Evolutionary conservation across 2,797 vertebrate genomes (phyloP).

Genomic region (Lerista edwardsae): DNA sequence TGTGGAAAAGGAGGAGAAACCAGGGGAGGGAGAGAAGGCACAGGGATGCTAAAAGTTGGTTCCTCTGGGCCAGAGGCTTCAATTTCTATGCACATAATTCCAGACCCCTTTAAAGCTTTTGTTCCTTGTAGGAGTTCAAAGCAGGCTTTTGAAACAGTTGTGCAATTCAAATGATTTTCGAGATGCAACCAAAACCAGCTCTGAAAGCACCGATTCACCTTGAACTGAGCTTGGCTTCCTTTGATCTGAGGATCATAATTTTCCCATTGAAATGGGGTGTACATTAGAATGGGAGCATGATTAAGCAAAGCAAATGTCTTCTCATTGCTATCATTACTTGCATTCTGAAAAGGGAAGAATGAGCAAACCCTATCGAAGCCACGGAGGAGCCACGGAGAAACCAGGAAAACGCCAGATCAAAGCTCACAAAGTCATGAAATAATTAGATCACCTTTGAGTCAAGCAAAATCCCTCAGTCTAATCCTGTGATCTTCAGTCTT

Average conservation of each 20-base stretch:
- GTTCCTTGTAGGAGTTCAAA: slow-evolving; percentile 22
- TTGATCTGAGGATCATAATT: neutral
- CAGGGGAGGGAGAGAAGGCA: neutral
- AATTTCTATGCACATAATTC: slow-evolving; percentile 17
- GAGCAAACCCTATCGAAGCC: neutral
- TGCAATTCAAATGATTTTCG: neutral
- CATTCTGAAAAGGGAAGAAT: neutral
- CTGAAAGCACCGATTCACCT: neutral
- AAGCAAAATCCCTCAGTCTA: neutral
- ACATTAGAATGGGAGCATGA: neutral
- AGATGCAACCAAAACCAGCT: neutral
- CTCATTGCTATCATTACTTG: neutral
- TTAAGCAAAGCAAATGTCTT: neutral
- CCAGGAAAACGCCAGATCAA: neutral
- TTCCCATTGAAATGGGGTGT: neutral
- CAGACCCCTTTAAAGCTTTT: neutral
- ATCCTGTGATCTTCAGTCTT: neutral
- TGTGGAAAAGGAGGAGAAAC: neutral
- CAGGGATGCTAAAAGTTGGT: neutral
- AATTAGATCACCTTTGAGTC: neutral
- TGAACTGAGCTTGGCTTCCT: neutral
- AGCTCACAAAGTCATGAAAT: neutral
- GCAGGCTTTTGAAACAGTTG: slow-evolving; percentile 4
- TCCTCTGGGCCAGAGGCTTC: neutral
- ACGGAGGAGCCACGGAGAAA: neutral